Evolutionary conservation across 1,140 invertebrate genomes (phyloP).

Genomic region (Calliphora vicina): DNA sequence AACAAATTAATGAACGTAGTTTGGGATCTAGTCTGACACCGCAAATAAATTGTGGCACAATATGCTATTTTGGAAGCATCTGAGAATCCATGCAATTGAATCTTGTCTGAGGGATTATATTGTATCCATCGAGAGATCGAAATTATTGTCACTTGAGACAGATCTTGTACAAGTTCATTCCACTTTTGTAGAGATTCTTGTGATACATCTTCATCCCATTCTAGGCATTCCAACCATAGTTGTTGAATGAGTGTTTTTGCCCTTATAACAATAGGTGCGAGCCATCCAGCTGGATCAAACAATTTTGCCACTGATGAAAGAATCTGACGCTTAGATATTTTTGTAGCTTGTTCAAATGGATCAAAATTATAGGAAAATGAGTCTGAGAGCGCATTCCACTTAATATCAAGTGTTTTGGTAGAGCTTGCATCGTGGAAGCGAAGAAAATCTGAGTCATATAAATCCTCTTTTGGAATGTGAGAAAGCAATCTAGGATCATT

Average conservation of each 20-base stretch:
- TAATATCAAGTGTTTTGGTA: not conserved
- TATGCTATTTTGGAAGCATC: not conserved
- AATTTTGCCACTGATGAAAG: not conserved
- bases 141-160: not conserved
- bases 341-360: not conserved
- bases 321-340: not conserved
- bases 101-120: not conserved
- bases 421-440: not conserved
- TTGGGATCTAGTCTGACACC: not conserved
- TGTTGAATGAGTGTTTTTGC: not conserved
- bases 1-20: not conserved
- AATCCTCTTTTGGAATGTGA: not conserved
- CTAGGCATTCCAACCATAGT: not conserved
- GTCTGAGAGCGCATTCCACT: constrained; percentile 18
- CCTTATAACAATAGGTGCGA: not conserved
- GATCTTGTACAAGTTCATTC: not conserved
- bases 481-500: not conserved
- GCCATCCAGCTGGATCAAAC: constrained; percentile 20
- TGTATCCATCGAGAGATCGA: not conserved
- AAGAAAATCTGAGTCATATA: not conserved
- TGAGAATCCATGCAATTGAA: not conserved
- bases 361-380: not conserved
- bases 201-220: not conserved
- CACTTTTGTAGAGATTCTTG: not conserved
- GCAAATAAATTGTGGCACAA: not conserved